A percentile compares a stretch with the other conserved stretches of the same genome.
Conservation (phyloP, 2,113 vertebrate species). For the Pelobates fuscus region DNA sequence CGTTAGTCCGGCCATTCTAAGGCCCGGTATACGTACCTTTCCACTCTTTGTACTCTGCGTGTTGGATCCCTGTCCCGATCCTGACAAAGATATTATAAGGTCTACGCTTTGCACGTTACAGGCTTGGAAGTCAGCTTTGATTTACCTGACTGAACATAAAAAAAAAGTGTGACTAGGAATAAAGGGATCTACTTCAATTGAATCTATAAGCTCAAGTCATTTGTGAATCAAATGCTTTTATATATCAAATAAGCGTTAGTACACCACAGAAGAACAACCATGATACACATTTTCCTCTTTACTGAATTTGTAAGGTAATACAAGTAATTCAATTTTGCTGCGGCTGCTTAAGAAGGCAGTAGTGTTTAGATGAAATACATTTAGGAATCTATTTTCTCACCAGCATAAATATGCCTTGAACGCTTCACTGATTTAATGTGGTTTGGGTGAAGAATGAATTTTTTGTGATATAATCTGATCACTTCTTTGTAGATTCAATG, state of each 20-base stretch:
- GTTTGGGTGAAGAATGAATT: slow-evolving; percentile 53
- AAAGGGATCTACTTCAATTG: slow-evolving; percentile 19
- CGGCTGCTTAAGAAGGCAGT: slow-evolving; percentile 55
- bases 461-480: slow-evolving; percentile 55
- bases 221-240: slow-evolving; percentile 18
- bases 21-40: no score
- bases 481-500: slow-evolving; percentile 44
- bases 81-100: no score
- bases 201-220: slow-evolving; percentile 15
- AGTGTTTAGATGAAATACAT: slow-evolving; percentile 61
- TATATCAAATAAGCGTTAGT: slow-evolving; percentile 28
- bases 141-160: not conserved
- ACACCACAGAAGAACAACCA: slow-evolving; percentile 19
- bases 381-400: slow-evolving; percentile 51
- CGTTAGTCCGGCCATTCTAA: no score
- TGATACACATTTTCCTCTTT: slow-evolving; percentile 29
- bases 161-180: not conserved
- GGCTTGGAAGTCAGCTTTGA: not conserved
- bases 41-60: no score
- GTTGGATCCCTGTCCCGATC: no score
- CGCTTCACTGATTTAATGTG: slow-evolving; percentile 66
- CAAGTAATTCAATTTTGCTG: slow-evolving; percentile 55
- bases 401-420: slow-evolving; percentile 41
- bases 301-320: slow-evolving; percentile 17
- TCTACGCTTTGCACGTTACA: not conserved